Evolutionary conservation across 2,797 vertebrate genomes (phyloP), one percentile per base, ranked within the genome.

Genomic region (Enteromius afrohamiltoni): DNA sequence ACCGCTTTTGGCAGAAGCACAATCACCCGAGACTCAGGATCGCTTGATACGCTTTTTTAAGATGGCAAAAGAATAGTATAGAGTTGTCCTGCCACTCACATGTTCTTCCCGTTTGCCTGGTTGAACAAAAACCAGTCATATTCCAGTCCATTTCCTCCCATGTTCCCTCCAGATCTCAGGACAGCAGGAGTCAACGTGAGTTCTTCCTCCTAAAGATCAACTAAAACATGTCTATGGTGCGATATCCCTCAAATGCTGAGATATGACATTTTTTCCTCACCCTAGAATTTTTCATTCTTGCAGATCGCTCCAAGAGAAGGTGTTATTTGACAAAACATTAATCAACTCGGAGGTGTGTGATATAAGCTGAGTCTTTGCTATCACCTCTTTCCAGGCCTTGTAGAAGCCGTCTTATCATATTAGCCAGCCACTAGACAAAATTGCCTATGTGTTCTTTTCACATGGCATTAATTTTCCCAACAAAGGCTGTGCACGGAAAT

Each of bases 301-400:
- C 89, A 92, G 88, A 91, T 90, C 86, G 87, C 87, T 91, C 90
- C 88, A 86, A 91, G 91, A 87, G 89, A 91, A 91, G 76, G 84
- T 80, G 79, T 92, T 90, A 92, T 93, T 92, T 89, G 86, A 93
- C 91, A 91, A 84, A 80, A 78, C 86, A 83, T 80, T 84, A 79
- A 85, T 86, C 79, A 88, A 86, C 89, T 90, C 87, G 84, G 90
- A 93, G 91, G 92, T 93, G 91, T 93, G 92, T 93, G 91, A 94
- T 94, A 91, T 93, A 91, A 90, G 90, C 93, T 90, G 93, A 92
- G 91, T 90, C 90, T 89, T 87, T 90, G 86, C 93, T 94, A 94
- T 95, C 94, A 90, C 91, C 91, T 80, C 79, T 85, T 85, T 90
- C 89, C 94, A 94, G 93, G 87, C 91, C 89, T 86, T 92, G 92